A percentile compares a stretch with the other conserved stretches of the same genome.
These are phyloP conservation scores for Helicoverpa assulta DNA, from an alignment of 2,888 invertebrate species.

Conservation along the genomic window DNA sequence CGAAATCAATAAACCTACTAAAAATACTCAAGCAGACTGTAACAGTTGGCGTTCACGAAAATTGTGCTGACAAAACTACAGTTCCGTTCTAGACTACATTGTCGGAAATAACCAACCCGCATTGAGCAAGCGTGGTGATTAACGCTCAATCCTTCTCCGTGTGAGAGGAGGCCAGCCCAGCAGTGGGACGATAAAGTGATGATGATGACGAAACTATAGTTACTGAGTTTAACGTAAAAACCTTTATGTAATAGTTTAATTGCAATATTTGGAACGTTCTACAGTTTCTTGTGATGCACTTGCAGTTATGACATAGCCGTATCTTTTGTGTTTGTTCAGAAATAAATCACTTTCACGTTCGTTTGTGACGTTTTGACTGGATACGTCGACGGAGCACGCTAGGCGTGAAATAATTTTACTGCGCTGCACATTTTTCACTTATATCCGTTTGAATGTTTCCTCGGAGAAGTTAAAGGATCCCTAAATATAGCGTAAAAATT, in stretches of 20 bases:
- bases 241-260: slow-evolving; percentile 22
- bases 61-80: background rate
- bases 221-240: slow-evolving; percentile 7
- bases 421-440: background rate
- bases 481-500: too few species aligned
- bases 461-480: too few species aligned
- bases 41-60: background rate
- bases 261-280: slow-evolving; percentile 5
- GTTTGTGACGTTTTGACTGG: background rate
- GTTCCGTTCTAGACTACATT: too few species aligned
- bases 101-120: too few species aligned
- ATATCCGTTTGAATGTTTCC: background rate
- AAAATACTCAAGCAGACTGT: slow-evolving; percentile 7
- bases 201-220: background rate
- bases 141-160: too few species aligned
- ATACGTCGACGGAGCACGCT: slow-evolving; percentile 11
- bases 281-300: slow-evolving; percentile 11
- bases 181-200: too few species aligned
- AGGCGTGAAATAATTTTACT: slow-evolving; percentile 4
- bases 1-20: slow-evolving; percentile 7
- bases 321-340: slow-evolving; percentile 16
- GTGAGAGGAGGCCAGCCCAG: too few species aligned
- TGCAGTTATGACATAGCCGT: slow-evolving; percentile 7
- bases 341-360: slow-evolving; percentile 29
- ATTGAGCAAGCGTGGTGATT: too few species aligned